Evolutionary conservation across 1,140 invertebrate species (phyloP).

Genomic region (Heliconius eleuchia): DNA sequence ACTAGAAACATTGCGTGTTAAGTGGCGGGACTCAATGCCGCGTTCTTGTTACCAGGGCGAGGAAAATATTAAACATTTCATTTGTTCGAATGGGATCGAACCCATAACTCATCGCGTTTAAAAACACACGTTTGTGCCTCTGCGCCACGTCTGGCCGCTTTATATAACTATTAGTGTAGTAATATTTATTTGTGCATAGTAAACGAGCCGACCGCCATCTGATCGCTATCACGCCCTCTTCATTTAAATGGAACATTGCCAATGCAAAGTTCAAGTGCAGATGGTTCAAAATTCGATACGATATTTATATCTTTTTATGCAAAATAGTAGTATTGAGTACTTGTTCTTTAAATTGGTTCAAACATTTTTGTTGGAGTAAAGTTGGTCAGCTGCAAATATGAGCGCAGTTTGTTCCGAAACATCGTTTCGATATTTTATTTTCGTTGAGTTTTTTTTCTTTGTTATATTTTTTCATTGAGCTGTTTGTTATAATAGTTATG

Average conservation of each 20-base stretch:
- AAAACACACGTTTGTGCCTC: too few relatives aligned
- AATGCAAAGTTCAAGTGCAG: slow-evolving; percentile 34
- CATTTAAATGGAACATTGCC: slow-evolving; percentile 31
- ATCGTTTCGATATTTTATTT: neutral
- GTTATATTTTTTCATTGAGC: too few relatives aligned
- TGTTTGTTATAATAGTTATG: too few relatives aligned
- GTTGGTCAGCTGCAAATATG: slow-evolving; percentile 2
- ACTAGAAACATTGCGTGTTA: too few relatives aligned
- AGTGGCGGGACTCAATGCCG: too few relatives aligned
- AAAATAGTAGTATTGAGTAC: neutral
- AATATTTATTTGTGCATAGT: slow-evolving; percentile 1
- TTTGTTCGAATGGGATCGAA: too few relatives aligned
- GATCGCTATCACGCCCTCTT: slow-evolving; percentile 15
- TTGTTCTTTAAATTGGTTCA: slow-evolving; percentile 2
- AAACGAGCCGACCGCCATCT: neutral
- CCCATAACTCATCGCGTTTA: too few relatives aligned
- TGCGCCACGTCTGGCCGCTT: too few relatives aligned
- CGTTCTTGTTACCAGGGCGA: too few relatives aligned
- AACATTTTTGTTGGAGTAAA: neutral
- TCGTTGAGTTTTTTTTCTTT: neutral
- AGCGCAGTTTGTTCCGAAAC: neutral
- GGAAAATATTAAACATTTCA: too few relatives aligned
- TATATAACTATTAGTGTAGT: neutral
- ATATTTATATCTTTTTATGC: neutral
- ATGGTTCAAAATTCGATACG: slow-evolving; percentile 4